Percentiles rank a stretch among this genome's conserved stretches.
phyloP scores from a whole-genome alignment of 2,888 invertebrate species.

The Eurytoma californica region DNA sequence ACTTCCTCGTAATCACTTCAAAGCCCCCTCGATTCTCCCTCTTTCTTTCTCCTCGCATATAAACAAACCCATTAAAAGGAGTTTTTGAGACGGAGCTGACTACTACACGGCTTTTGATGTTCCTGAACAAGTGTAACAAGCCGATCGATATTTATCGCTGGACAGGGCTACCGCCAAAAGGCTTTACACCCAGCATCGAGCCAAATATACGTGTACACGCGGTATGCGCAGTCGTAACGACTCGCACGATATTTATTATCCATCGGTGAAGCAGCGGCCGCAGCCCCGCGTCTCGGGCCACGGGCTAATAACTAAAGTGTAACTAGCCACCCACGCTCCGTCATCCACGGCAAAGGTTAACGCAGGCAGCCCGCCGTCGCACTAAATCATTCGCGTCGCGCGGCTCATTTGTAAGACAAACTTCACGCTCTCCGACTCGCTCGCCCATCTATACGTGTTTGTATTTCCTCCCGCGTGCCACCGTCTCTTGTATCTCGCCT shows the following conservation, averaged over 20 bases:
- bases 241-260: slow-evolving; percentile 48
- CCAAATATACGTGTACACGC: slow-evolving; percentile 36
- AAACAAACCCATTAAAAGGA: slow-evolving; percentile 47
- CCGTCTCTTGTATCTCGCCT: background rate
- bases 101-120: slow-evolving; percentile 49
- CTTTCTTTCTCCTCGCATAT: slow-evolving; percentile 2
- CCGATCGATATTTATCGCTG: slow-evolving; percentile 53
- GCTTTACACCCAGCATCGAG: background rate
- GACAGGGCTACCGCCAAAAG: background rate
- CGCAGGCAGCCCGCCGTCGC: slow-evolving; percentile 59
- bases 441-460: slow-evolving; percentile 26
- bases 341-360: slow-evolving; percentile 67
- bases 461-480: background rate
- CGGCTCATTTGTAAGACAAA: slow-evolving; percentile 74
- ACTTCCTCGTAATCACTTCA: slow-evolving; percentile 36
- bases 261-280: slow-evolving; percentile 20
- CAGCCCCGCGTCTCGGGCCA: slow-evolving; percentile 16
- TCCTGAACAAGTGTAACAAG: slow-evolving; percentile 49
- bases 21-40: slow-evolving; percentile 19
- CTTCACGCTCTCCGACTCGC: slow-evolving; percentile 55
- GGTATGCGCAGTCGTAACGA: background rate
- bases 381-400: slow-evolving; percentile 73
- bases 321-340: slow-evolving; percentile 63
- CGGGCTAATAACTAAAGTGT: slow-evolving; percentile 62
- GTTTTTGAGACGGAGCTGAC: slow-evolving; percentile 29